A percentile compares a stretch with the other conserved stretches of the same genome.
These are phyloP conservation scores for Podarcis muralis DNA, from an alignment of 2,113 vertebrate genomes.

Conservation along the genomic window DNA sequence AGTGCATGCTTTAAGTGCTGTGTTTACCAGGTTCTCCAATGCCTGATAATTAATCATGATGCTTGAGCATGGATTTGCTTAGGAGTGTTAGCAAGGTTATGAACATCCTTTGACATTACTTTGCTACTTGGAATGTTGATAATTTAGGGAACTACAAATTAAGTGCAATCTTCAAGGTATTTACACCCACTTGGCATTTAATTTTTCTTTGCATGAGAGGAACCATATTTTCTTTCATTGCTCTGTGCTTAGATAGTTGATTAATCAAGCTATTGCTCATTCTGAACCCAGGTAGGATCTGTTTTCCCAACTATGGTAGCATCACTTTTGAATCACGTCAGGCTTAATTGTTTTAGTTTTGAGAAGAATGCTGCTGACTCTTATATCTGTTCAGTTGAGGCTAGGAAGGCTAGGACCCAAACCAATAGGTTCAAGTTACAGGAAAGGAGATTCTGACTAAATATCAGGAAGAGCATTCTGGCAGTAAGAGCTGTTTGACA, in stretches of 20 bases:
- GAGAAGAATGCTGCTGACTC: background rate
- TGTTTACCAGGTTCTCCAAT: constrained; percentile 18
- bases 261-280: constrained; percentile 10
- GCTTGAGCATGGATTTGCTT: constrained; percentile 24
- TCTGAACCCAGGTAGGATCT: background rate
- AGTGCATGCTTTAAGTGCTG: background rate
- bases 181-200: background rate
- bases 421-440: no score
- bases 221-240: constrained; percentile 13
- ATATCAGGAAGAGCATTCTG: no score
- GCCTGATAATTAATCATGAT: constrained; percentile 35
- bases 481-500: no score
- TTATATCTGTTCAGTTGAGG: background rate
- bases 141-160: background rate
- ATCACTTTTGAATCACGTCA: background rate
- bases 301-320: background rate
- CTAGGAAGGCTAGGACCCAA: background rate
- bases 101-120: constrained; percentile 8
- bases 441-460: no score
- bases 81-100: background rate
- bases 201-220: background rate
- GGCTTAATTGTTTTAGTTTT: constrained; percentile 24
- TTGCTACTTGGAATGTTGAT: background rate
- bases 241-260: constrained; percentile 6
- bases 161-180: background rate